phyloP scores from a whole-genome alignment of 23 tunicate genomes.

The Trididemnum nubilum region DNA sequence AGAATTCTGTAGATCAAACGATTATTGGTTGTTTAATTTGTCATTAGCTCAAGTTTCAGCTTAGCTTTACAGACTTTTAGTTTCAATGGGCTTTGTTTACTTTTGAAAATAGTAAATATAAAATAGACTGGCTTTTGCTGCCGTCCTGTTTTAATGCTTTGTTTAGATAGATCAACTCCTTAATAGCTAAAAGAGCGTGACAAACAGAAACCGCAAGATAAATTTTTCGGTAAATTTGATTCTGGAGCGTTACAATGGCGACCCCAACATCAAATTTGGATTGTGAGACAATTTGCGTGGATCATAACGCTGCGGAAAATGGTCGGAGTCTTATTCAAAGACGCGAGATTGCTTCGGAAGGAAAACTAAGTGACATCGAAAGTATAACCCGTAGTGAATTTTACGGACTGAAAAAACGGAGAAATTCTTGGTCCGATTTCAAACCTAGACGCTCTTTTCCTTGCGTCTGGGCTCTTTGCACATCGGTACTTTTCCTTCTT shows the following conservation, averaged over 20 bases:
- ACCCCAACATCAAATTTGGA: conserved; percentile 2
- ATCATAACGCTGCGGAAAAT: neutral
- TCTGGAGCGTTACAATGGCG: neutral
- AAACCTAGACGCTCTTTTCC: neutral
- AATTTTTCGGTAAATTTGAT: neutral
- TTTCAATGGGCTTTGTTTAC: neutral
- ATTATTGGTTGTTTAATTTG: too few relatives aligned
- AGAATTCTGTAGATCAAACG: too few relatives aligned
- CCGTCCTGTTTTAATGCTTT: too few relatives aligned
- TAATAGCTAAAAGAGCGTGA: neutral
- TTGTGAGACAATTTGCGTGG: conserved; percentile 18
- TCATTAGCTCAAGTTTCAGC: too few relatives aligned
- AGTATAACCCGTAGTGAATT: neutral
- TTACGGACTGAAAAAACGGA: neutral
- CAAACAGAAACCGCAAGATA: neutral
- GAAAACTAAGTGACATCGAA: neutral
- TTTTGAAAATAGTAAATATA: neutral
- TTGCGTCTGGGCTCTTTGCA: conserved; percentile 29
- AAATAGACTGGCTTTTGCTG: neutral
- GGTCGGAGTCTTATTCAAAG: neutral
- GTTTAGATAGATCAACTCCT: too few relatives aligned
- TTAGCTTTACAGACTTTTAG: too few relatives aligned
- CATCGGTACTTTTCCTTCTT: conserved; percentile 11
- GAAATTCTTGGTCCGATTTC: neutral
- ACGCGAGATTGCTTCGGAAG: neutral